phyloP scores from a whole-genome alignment of 2,113 vertebrate species.

The Gavialis gangeticus region DNA sequence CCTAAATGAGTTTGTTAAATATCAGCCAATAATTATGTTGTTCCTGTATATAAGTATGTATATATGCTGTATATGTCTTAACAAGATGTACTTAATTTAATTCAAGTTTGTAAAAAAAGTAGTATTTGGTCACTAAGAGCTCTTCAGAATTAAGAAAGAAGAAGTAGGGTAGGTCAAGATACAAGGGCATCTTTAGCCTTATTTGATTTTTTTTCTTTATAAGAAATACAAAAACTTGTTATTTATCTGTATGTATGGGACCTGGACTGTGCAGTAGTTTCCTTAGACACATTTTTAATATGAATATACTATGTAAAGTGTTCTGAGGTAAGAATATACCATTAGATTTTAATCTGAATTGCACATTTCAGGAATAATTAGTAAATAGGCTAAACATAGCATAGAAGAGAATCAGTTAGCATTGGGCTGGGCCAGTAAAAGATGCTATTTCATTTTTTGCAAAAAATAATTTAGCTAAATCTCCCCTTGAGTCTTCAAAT shows the following conservation, averaged over 20 bases:
- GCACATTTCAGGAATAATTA: conserved; percentile 44
- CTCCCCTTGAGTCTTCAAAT: conserved; percentile 27
- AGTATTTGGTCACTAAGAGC: neutral
- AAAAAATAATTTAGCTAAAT: conserved; percentile 52
- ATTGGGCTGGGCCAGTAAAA: conserved; percentile 21
- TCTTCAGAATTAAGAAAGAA: neutral
- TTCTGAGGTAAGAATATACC: conserved; percentile 3
- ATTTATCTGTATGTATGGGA: neutral
- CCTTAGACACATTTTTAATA: conserved; percentile 5
- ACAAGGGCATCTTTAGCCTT: neutral
- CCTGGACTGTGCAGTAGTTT: conserved; percentile 14
- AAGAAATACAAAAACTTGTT: conserved; percentile 17
- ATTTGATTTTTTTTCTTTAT: conserved; percentile 12
- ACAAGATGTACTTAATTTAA: neutral
- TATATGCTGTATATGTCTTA: neutral
- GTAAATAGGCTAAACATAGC: conserved; percentile 40
- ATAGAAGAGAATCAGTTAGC: conserved; percentile 15
- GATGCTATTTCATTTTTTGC: conserved; percentile 53
- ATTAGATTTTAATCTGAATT: conserved; percentile 45
- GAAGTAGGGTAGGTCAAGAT: neutral
- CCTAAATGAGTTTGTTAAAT: neutral
- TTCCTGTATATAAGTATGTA: neutral
- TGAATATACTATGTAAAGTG: conserved; percentile 13
- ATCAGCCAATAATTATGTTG: neutral
- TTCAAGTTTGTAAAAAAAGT: neutral